Conservation (phyloP, 2,113 vertebrate genomes). For the Cichladusa arquata region DNA sequence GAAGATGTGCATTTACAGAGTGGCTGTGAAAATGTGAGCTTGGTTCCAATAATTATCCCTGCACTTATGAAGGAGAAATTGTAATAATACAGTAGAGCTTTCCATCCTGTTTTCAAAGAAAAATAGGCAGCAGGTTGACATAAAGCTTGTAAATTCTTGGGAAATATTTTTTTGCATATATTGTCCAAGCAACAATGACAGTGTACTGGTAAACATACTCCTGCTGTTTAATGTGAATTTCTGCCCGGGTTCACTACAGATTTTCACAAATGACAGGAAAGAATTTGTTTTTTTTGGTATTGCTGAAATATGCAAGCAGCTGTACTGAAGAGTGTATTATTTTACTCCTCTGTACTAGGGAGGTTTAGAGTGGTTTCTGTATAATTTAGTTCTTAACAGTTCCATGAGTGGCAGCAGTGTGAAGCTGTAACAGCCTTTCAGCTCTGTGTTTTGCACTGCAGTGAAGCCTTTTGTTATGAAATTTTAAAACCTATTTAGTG, state of each 20-base stretch:
- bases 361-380: not conserved
- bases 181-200: not conserved
- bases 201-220: not conserved
- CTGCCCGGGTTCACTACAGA: not conserved
- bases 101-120: not conserved
- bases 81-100: constrained; percentile 23
- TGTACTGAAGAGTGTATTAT: not conserved
- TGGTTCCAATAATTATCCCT: constrained; percentile 12
- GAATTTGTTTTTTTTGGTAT: not conserved
- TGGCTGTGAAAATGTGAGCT: not conserved
- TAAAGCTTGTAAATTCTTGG: not conserved
- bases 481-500: not conserved
- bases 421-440: not conserved
- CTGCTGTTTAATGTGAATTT: not conserved
- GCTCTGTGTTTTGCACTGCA: not conserved
- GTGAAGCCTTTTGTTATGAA: not conserved
- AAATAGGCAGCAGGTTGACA: constrained; percentile 3
- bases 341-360: not conserved
- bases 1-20: not conserved
- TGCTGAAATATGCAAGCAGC: not conserved
- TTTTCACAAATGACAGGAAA: not conserved
- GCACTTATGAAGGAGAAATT: not conserved
- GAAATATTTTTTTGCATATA: not conserved
- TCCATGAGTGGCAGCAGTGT: not conserved
- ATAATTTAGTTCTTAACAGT: not conserved